Evolutionary conservation across 2,888 invertebrate genomes (phyloP).

Genomic region (Pyrrhosoma nymphula): DNA sequence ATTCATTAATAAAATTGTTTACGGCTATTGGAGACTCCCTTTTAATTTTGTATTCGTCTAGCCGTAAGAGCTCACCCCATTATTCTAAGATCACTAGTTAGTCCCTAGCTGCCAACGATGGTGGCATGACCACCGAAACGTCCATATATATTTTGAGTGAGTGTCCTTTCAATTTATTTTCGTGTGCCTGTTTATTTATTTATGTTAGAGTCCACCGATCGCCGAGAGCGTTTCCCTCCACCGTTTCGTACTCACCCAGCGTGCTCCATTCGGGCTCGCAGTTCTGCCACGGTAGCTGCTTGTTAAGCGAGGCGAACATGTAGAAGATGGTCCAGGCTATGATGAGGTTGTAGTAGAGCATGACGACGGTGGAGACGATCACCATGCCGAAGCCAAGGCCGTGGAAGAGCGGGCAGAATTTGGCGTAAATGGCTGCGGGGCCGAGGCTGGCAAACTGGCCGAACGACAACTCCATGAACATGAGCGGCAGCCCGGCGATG

Average conservation of each 20-base stretch:
- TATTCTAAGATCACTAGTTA: too few relatives aligned
- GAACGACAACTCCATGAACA: conserved; percentile 92
- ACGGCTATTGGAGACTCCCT: too few relatives aligned
- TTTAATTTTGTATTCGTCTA: too few relatives aligned
- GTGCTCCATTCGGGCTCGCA: conserved; percentile 87
- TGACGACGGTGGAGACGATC: conserved; percentile 86
- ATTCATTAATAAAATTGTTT: too few relatives aligned
- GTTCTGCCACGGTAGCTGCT: conserved; percentile 84
- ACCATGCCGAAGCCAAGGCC: conserved; percentile 89
- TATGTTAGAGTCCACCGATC: too few relatives aligned
- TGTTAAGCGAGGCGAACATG: conserved; percentile 84
- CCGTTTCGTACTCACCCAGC: conserved; percentile 78
- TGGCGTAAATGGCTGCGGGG: conserved; percentile 89
- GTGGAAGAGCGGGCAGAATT: conserved; percentile 88
- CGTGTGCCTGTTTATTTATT: too few relatives aligned
- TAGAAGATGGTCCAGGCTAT: conserved; percentile 90
- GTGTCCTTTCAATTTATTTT: too few relatives aligned
- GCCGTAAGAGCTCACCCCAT: too few relatives aligned
- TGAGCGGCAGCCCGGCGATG: conserved; percentile 88
- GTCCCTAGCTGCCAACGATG: too few relatives aligned
- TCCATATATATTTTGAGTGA: too few relatives aligned
- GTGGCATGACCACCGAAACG: too few relatives aligned
- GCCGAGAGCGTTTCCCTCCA: too few relatives aligned
- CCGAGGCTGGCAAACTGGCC: conserved; percentile 90
- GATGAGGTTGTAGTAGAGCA: conserved; percentile 88